Conservation (phyloP, 1,140 invertebrate species). For the Aradophagus sp. region DNA sequence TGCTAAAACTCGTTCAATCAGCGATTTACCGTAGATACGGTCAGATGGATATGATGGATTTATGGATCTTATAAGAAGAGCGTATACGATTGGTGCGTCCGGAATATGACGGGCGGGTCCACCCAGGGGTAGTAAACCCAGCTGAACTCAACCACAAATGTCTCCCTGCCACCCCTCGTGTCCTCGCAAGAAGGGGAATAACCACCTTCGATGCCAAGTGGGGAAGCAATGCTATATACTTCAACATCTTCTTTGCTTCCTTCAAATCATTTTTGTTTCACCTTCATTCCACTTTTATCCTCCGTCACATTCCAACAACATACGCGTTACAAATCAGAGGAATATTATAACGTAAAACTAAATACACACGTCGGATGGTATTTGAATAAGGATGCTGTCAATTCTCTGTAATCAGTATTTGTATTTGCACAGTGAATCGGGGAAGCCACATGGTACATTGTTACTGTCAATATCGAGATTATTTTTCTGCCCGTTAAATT, state of each 20-base stretch:
- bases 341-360: no score
- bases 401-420: no score
- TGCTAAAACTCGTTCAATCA: no score
- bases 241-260: constrained; percentile 49
- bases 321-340: no score
- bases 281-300: constrained; percentile 20
- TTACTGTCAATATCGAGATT: no score
- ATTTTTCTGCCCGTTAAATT: no score
- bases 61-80: constrained; percentile 77
- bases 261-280: constrained; percentile 37
- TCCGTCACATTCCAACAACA: no score
- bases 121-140: constrained; percentile 64
- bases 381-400: no score
- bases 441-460: no score
- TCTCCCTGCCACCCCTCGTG: constrained; percentile 60
- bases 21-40: no score
- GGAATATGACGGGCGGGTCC: constrained; percentile 75
- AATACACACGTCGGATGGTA: no score
- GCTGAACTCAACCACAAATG: constrained; percentile 68
- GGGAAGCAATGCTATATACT: constrained; percentile 57
- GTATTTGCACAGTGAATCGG: no score
- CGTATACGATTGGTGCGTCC: constrained; percentile 71
- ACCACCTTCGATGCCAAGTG: constrained; percentile 51
- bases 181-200: constrained; percentile 57
- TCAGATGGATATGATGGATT: constrained; percentile 76